A percentile compares a stretch with the other conserved stretches of the same genome.
These are phyloP conservation scores for Pantelozetes paolii DNA, from an alignment of 2,888 invertebrate genomes.

Conservation along the genomic window DNA sequence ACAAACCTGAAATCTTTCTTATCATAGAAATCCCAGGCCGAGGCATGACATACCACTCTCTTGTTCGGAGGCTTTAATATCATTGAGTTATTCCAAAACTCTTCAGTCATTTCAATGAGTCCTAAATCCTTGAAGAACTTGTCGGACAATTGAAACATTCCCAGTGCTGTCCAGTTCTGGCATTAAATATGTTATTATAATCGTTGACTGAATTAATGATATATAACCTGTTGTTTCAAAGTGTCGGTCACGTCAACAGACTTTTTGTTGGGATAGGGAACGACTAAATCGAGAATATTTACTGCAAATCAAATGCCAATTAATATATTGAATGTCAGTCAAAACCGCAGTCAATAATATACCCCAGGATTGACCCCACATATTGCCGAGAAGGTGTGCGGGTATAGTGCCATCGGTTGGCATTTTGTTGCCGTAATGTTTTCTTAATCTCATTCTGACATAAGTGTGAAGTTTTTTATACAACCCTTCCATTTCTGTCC, in stretches of 20 bases:
- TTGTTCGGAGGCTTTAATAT: slow-evolving; percentile 68
- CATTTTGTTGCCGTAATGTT: slow-evolving; percentile 47
- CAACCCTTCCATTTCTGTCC: slow-evolving; percentile 61
- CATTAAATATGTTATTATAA: neutral
- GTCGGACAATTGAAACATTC: slow-evolving; percentile 75
- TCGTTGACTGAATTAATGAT: neutral
- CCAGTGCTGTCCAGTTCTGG: slow-evolving; percentile 51
- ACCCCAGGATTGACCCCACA: slow-evolving; percentile 54
- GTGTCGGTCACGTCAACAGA: slow-evolving; percentile 62
- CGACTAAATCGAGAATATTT: slow-evolving; percentile 36
- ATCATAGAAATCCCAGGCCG: slow-evolving; percentile 84
- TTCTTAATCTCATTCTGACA: slow-evolving; percentile 49
- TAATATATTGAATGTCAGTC: too few relatives aligned
- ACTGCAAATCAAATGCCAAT: too few relatives aligned
- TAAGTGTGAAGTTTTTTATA: slow-evolving; percentile 64
- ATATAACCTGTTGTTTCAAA: slow-evolving; percentile 56
- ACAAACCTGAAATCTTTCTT: slow-evolving; percentile 65
- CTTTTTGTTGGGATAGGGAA: slow-evolving; percentile 38
- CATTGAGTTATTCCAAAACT: slow-evolving; percentile 79
- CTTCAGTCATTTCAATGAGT: slow-evolving; percentile 70
- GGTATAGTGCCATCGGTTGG: slow-evolving; percentile 53
- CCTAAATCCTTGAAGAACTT: slow-evolving; percentile 77
- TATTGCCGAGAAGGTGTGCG: slow-evolving; percentile 54
- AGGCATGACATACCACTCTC: slow-evolving; percentile 63
- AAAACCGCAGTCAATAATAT: slow-evolving; percentile 43